phyloP scores from a whole-genome alignment of 1,140 invertebrate genomes.

The Cotesia vestalis region DNA sequence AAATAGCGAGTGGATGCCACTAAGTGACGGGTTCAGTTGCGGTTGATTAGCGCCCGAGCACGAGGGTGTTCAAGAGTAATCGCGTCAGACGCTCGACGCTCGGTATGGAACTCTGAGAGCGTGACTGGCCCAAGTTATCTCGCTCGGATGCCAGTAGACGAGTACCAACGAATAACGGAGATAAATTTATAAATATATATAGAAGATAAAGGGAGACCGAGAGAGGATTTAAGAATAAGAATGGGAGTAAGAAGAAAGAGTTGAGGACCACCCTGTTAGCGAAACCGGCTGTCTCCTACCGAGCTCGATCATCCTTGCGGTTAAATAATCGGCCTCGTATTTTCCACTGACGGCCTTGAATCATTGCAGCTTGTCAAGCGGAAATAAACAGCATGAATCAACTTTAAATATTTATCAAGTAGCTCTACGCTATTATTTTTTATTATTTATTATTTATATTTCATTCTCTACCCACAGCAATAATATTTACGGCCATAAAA shows the following conservation, averaged over 20 bases:
- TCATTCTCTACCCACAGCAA: not conserved
- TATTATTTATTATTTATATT: not conserved
- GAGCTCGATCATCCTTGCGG: constrained; percentile 27
- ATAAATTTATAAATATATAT: not conserved
- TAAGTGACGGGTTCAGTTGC: constrained; percentile 36
- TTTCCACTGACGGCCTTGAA: constrained; percentile 11
- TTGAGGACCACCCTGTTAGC: constrained; percentile 36
- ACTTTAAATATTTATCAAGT: not conserved
- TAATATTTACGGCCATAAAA: too few relatives aligned
- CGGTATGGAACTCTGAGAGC: constrained; percentile 17
- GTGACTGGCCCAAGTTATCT: constrained; percentile 37
- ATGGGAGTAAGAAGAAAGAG: constrained; percentile 3
- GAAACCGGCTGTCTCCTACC: constrained; percentile 14
- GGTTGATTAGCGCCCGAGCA: constrained; percentile 34
- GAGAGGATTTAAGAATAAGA: too few relatives aligned
- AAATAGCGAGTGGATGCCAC: constrained; percentile 28
- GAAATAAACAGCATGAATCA: not conserved
- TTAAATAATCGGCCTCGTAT: constrained; percentile 27
- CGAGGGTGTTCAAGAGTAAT: constrained; percentile 35
- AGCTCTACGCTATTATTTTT: not conserved
- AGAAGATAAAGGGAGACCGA: not conserved
- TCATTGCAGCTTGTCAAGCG: constrained; percentile 18
- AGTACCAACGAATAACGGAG: too few relatives aligned
- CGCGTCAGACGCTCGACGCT: constrained; percentile 29
- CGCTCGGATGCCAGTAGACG: constrained; percentile 14